Conservation (phyloP, 2,113 vertebrate species). For the Lasiurus cinereus region DNA sequence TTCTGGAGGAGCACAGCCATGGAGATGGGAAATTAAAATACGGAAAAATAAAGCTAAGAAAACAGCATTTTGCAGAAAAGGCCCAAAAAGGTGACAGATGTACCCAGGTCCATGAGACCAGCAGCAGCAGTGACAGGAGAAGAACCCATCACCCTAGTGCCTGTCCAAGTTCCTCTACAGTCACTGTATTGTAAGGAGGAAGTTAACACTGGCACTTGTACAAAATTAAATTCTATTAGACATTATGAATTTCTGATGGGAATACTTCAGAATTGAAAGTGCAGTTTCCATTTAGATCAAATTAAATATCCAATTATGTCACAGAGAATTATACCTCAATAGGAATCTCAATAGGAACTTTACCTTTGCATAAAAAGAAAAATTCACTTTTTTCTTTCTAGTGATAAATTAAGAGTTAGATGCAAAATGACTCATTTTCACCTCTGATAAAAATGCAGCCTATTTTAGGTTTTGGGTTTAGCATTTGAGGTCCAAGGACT, state of each 20-base stretch:
- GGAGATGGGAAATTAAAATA: neutral
- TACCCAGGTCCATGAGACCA: neutral
- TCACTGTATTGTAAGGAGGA: neutral
- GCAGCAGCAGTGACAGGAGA: neutral
- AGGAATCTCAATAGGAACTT: constrained; percentile 68
- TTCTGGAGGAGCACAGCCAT: neutral
- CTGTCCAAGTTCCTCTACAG: neutral
- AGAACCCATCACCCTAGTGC: neutral
- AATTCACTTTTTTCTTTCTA: constrained; percentile 38
- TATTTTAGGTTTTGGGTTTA: neutral
- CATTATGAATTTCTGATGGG: constrained; percentile 80
- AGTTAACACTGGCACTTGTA: constrained; percentile 44
- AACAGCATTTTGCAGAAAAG: neutral
- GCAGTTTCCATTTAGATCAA: constrained; percentile 86
- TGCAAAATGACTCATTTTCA: constrained; percentile 19
- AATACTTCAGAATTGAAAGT: constrained; percentile 86
- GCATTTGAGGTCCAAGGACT: neutral
- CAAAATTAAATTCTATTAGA: constrained; percentile 82
- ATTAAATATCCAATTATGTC: constrained; percentile 88
- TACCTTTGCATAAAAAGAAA: constrained; percentile 58
- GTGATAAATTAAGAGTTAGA: constrained; percentile 56
- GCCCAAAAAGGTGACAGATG: neutral
- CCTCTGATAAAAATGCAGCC: constrained; percentile 41
- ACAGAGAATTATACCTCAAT: constrained; percentile 81
- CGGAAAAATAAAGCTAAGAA: neutral